Percentiles rank a stretch among this genome's conserved stretches.
Conservation (phyloP, 1,140 invertebrate species). For the Oreohelix idahoensis region DNA sequence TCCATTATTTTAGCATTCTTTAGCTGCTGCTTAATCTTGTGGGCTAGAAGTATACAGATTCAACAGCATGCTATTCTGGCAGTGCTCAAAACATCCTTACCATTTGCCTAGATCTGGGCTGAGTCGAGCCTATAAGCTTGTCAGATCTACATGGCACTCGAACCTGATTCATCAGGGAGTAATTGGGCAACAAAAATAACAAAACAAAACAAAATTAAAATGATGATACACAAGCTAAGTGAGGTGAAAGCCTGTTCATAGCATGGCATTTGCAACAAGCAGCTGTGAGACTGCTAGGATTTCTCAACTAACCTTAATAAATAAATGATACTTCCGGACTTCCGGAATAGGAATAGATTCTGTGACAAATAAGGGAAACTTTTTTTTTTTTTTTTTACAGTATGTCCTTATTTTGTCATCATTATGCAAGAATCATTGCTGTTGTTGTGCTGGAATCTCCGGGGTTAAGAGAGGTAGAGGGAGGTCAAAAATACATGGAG, state of each 20-base stretch:
- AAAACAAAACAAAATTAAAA: constrained; percentile 41
- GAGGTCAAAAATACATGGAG: too few species aligned
- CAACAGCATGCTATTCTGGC: not conserved
- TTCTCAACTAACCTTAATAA: too few species aligned
- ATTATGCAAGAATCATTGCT: too few species aligned
- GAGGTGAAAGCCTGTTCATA: not conserved
- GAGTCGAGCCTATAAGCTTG: constrained; percentile 62
- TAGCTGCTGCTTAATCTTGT: not conserved
- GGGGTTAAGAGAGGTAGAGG: too few species aligned
- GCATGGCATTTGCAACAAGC: not conserved
- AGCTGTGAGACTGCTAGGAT: too few species aligned
- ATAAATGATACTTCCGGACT: too few species aligned
- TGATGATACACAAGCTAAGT: not conserved
- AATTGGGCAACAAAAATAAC: constrained; percentile 28
- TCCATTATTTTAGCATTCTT: too few species aligned
- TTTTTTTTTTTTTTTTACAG: too few species aligned
- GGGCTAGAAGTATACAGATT: constrained; percentile 2
- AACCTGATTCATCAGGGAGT: constrained; percentile 53
- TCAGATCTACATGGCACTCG: constrained; percentile 69
- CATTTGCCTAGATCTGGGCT: constrained; percentile 48
- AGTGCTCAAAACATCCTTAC: constrained; percentile 48
- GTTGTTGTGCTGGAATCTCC: too few species aligned
- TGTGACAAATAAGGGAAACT: too few species aligned
- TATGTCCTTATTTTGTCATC: too few species aligned
- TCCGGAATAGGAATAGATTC: too few species aligned